Percentiles rank a stretch among this genome's conserved stretches.
Evolutionary conservation across 1,140 invertebrate genomes (phyloP).

Genomic region (Drosophila novamexicana): DNA sequence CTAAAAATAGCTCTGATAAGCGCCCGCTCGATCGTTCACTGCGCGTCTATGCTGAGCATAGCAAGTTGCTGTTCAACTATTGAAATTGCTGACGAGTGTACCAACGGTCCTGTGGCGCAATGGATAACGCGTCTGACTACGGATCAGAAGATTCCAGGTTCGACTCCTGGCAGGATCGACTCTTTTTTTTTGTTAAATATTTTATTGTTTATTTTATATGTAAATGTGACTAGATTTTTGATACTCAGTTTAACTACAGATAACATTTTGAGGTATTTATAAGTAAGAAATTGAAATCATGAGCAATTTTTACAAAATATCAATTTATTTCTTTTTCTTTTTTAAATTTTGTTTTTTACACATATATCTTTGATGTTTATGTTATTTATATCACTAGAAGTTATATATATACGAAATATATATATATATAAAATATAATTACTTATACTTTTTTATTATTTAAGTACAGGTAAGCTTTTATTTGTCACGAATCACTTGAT

Average conservation of each 20-base stretch:
- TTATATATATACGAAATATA: not conserved
- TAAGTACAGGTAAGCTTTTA: conserved; percentile 9
- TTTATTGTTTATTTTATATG: not conserved
- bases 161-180: conserved; percentile 89
- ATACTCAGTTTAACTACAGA: too few relatives aligned
- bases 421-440: not conserved
- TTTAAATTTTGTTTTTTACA: not conserved
- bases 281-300: too few relatives aligned
- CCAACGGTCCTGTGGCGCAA: conserved; percentile 88
- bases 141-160: conserved; percentile 91
- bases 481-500: conserved; percentile 13
- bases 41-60: not conserved
- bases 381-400: too few relatives aligned
- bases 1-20: conserved; percentile 44
- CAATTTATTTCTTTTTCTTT: too few relatives aligned
- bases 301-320: too few relatives aligned
- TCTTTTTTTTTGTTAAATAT: conserved; percentile 5
- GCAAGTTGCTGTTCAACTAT: not conserved
- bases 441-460: not conserved
- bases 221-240: not conserved
- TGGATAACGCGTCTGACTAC: conserved; percentile 90
- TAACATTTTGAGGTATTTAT: too few relatives aligned
- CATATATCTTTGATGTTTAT: not conserved
- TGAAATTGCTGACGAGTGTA: fast-evolving
- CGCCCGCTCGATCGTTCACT: conserved; percentile 7